Conservation (phyloP, 2,113 vertebrate genomes). For the Colaptes auratus region DNA sequence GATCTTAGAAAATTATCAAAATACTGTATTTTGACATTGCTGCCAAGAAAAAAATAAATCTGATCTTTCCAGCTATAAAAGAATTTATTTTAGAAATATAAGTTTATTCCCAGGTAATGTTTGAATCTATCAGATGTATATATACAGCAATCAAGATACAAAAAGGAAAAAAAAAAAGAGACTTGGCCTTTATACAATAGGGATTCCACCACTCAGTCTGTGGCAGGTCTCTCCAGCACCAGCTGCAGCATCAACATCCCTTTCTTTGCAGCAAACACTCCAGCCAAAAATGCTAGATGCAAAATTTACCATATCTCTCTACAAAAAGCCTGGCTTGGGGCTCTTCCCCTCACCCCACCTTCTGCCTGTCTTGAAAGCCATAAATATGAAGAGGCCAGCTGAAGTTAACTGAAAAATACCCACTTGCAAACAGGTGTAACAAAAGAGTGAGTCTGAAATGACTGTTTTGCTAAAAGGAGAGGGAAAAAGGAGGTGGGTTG, state of each 20-base stretch:
- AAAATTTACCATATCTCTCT: conserved; percentile 37
- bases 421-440: conserved; percentile 58
- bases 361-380: conserved; percentile 24
- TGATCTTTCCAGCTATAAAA: neutral
- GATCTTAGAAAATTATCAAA: neutral
- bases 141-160: neutral
- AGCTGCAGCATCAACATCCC: conserved; percentile 32
- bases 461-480: neutral
- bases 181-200: neutral
- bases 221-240: conserved; percentile 18
- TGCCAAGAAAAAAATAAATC: neutral
- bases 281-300: neutral
- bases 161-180: conserved; percentile 27
- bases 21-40: neutral
- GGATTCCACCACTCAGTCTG: neutral
- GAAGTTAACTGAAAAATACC: conserved; percentile 53
- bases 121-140: neutral
- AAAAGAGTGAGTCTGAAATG: conserved; percentile 14
- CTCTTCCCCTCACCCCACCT: neutral
- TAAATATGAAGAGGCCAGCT: conserved; percentile 42
- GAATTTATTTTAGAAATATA: neutral
- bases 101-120: neutral
- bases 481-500: neutral
- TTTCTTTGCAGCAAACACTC: conserved; percentile 23
- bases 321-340: neutral